Evolutionary conservation across 2,797 vertebrate species (phyloP), one percentile per base, ranked within the genome.

Genomic region (Coreius guichenoti): DNA sequence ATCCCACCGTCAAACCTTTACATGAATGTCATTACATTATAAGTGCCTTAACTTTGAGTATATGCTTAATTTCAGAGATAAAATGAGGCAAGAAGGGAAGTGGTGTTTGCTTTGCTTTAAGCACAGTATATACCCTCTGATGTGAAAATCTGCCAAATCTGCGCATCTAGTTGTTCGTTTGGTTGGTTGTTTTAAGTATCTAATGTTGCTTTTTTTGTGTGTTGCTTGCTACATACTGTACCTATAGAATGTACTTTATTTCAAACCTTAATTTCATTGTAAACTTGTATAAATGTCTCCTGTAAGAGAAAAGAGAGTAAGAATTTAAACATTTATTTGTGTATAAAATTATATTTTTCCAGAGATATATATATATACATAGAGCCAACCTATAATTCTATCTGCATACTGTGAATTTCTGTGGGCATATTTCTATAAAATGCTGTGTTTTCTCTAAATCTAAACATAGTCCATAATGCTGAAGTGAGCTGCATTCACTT

Each of bases 351-450:
- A 96, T 97, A 97, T 87, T 97, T 95, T 94, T 84, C 49, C 65
- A 84, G 88, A 95, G 96, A 96, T 93, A 95, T 69, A 61, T 26
- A 67, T 11, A 49, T 95, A 95, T 95, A 96, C 94, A 93, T 92
- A 96, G 96, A 97, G 93, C 95, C 96, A 96, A 94, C 95, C 93
- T 96, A 96, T 97, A 94, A 94, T 95, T 67, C 19, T 91, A 86
- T 86, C 89, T 95, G 93, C 91, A 96, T 96, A 99, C 97, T 99
- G 98, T 99, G 98, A 98, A 98, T 95, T 95, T 92, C 96, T 91
- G 49, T 86, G 39, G 72, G 76, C 68, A 79, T 89, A 81, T 58
- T 84, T 85, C 79, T 82, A 69, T 85, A 82, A 17, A 75, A 47
- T 80, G 33, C 69, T 21, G 56, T 76, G 69, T 61, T 81, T 84